phyloP scores from a whole-genome alignment of 1,140 invertebrate genomes.

The Papilio machaon region DNA sequence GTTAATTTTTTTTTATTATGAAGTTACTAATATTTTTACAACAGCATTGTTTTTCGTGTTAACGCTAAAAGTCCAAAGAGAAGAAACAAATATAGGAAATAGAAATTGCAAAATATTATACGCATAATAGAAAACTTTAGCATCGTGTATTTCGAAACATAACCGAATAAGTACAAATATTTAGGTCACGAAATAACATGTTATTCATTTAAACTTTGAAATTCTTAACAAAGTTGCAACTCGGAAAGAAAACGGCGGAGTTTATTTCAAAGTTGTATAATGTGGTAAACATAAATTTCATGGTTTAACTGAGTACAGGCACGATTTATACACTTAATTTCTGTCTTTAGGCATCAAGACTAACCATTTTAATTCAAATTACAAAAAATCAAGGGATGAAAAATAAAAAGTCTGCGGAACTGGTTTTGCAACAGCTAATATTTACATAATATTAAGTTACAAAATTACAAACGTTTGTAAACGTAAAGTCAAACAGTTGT shows the following conservation, averaged over 20 bases:
- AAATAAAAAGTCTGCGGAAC: too few species aligned
- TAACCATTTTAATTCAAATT: too few species aligned
- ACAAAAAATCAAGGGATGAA: too few species aligned
- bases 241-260: neutral
- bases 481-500: too few species aligned
- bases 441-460: too few species aligned
- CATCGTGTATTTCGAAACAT: conserved; percentile 15
- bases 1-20: too few species aligned
- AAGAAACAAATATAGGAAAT: neutral
- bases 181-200: conserved; percentile 24
- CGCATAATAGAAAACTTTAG: conserved; percentile 6
- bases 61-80: neutral
- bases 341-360: neutral
- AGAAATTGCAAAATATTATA: neutral
- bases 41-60: too few species aligned
- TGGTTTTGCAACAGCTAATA: too few species aligned
- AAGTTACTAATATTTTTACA: too few species aligned
- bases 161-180: conserved; percentile 23
- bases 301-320: neutral
- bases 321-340: neutral
- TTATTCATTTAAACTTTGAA: conserved; percentile 36
- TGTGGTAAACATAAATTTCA: neutral
- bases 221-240: conserved; percentile 24
- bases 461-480: too few species aligned
- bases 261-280: conserved; percentile 30